Conservation (phyloP, 2,797 vertebrate species). For the Anolis apletophallus region DNA sequence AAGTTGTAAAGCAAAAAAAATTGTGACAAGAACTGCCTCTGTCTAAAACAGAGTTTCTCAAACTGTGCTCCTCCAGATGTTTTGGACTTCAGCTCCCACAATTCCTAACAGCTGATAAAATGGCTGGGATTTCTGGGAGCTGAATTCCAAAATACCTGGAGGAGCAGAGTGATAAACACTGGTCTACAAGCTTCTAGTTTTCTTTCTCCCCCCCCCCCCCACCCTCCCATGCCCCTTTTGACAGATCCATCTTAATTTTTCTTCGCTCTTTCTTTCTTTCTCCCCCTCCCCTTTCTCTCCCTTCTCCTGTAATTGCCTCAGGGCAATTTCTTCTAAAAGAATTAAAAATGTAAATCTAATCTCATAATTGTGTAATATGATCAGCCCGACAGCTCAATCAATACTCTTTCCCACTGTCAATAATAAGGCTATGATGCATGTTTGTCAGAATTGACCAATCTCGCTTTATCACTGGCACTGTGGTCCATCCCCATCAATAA, state of each 20-base stretch:
- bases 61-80: too few relatives aligned
- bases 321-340: constrained; percentile 84
- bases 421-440: constrained; percentile 72
- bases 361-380: constrained; percentile 89
- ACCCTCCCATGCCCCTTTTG: not conserved
- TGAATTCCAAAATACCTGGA: too few relatives aligned
- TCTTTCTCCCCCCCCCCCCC: too few relatives aligned
- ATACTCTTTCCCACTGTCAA: constrained; percentile 83
- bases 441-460: constrained; percentile 80
- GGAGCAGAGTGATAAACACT: too few relatives aligned
- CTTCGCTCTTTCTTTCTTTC: constrained; percentile 48
- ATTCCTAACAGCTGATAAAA: too few relatives aligned
- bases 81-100: too few relatives aligned
- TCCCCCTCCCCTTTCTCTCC: constrained; percentile 59
- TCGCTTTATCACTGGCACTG: constrained; percentile 86
- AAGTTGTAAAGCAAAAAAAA: constrained; percentile 42
- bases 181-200: constrained; percentile 72
- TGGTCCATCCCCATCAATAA: constrained; percentile 72
- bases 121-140: too few relatives aligned
- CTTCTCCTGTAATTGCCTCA: constrained; percentile 74
- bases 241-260: constrained; percentile 77
- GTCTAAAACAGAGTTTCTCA: not conserved
- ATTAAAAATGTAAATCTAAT: constrained; percentile 99
- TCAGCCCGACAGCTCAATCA: constrained; percentile 90
- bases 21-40: constrained; percentile 62